Evolutionary conservation across 1,140 invertebrate species (phyloP), one percentile per base, ranked within the genome.

Genomic region (Nylanderia fulva): DNA sequence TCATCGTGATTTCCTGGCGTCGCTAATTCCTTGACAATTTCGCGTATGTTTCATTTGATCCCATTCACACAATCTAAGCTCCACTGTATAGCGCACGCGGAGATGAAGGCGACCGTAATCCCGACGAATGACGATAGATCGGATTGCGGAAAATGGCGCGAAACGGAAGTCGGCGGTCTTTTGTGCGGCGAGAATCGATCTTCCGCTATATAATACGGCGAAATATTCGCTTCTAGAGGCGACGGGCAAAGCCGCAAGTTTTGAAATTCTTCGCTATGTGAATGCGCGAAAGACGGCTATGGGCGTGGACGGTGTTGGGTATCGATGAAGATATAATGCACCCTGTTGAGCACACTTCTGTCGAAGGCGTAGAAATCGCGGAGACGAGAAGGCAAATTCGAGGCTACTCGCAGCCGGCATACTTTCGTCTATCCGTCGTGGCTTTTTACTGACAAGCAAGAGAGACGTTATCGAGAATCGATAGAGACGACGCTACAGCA

Each of bases 301-400:
- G 58, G 72, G 58, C 45, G 72, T 75, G 69, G 80, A 75, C 77
- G 66, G 36, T 45, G n/a, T 85, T 58, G 60, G 86, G 71, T 82
- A 88, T 88, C 87, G 48, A 85, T 45, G 68, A 66, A 68, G 75
- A 88, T 87, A 85, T 87, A 79, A 75, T 80, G 61, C 86, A 85
- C 58, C 68, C 69, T 76, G 86, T 88, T 88, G 80, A 88, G 21
- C 80, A 54, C 80, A 54, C 85, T 63, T 71, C 45, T 77, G 7
- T 72, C 33, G 7, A 1, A 74, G 36, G 27, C 36, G 56, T 24
- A 66, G 64, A 74, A 80, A 72, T 87, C 74, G 58, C 11, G 39
- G 27, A 36, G 36, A 42, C 63, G 76, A 85, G 74, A 66, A n/a
- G 72, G 45, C 52, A 80, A 71, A 82, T 82, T 72, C 45, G 64